phyloP scores from a whole-genome alignment of 2,797 vertebrate genomes.

The Carcharodon carcharias region DNA sequence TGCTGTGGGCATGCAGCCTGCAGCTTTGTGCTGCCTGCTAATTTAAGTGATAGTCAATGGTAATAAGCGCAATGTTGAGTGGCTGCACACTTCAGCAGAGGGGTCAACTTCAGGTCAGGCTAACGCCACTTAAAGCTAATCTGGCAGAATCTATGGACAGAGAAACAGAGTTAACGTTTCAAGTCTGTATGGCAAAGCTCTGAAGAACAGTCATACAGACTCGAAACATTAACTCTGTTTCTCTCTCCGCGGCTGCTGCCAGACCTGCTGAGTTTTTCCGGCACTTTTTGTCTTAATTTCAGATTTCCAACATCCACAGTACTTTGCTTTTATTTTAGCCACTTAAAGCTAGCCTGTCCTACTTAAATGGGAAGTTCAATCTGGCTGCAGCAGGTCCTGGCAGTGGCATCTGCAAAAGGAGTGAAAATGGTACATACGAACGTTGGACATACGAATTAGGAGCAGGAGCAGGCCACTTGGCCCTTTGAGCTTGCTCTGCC shows the following conservation, averaged over 20 bases:
- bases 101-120: not conserved
- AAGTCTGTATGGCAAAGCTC: too few species aligned
- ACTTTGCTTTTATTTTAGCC: too few species aligned
- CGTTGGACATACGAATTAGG: too few species aligned
- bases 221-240: too few species aligned
- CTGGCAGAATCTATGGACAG: not conserved
- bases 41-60: not conserved
- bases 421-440: not conserved
- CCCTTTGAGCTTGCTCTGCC: too few species aligned
- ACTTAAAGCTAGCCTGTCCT: not conserved
- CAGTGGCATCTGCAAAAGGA: not conserved
- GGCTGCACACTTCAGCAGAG: not conserved
- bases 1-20: not conserved
- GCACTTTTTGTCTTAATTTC: too few species aligned
- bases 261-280: too few species aligned
- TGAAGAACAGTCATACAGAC: too few species aligned
- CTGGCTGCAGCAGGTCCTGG: not conserved
- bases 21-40: not conserved
- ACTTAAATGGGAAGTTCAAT: not conserved
- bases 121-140: not conserved
- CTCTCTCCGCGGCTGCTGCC: too few species aligned
- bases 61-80: not conserved
- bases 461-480: too few species aligned
- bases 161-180: too few species aligned
- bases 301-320: too few species aligned